Percentiles rank a stretch among this genome's conserved stretches.
Evolutionary conservation across 2,797 vertebrate species (phyloP).

Genomic region (Dicrostonyx torquatus): DNA sequence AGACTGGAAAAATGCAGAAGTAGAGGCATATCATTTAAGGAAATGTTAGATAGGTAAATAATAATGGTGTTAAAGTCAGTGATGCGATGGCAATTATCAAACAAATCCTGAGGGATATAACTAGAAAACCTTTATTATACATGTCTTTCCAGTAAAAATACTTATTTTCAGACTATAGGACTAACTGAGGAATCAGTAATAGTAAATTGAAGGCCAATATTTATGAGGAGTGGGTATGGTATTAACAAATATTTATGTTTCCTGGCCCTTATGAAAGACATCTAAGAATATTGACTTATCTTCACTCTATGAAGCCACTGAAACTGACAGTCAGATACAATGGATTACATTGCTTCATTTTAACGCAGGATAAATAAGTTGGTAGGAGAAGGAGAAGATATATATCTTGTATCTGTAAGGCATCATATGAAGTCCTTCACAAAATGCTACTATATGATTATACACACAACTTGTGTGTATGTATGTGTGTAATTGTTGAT

Average conservation of each 20-base stretch:
- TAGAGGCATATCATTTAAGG: neutral
- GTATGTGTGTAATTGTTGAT: neutral
- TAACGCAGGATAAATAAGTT: neutral
- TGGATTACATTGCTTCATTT: conserved; percentile 34
- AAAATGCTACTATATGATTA: neutral
- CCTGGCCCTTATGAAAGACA: conserved; percentile 2
- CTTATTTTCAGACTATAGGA: conserved; percentile 42
- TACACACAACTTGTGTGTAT: too few relatives aligned
- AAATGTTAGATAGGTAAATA: conserved; percentile 15
- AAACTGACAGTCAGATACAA: neutral
- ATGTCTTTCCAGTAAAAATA: conserved; percentile 39
- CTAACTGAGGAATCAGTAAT: conserved; percentile 38
- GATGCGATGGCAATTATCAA: conserved; percentile 34
- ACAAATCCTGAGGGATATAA: conserved; percentile 33
- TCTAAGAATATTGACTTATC: neutral
- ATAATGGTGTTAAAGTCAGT: neutral
- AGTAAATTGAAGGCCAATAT: conserved; percentile 29
- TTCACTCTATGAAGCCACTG: neutral
- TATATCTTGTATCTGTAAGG: neutral
- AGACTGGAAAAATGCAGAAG: neutral
- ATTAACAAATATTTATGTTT: conserved; percentile 29
- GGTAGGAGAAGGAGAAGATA: conserved; percentile 30
- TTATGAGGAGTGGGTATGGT: neutral
- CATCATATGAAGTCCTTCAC: conserved; percentile 1
- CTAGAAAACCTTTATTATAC: conserved; percentile 17